Evolutionary conservation across 2,113 vertebrate species (phyloP).

Genomic region (Otocyon megalotis): DNA sequence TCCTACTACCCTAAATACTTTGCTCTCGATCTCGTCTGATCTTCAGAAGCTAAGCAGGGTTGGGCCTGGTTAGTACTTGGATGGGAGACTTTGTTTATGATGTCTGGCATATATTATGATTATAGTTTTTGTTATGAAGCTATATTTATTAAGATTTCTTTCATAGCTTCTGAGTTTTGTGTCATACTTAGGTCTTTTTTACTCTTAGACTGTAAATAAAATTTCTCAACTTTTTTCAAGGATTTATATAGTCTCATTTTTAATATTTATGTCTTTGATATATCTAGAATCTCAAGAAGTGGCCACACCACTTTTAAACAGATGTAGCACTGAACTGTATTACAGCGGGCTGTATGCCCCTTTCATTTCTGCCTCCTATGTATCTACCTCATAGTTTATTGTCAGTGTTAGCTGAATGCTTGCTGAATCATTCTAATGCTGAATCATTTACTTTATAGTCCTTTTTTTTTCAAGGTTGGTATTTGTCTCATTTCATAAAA

Average conservation of each 20-base stretch:
- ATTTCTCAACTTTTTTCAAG: not conserved
- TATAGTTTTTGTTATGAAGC: constrained; percentile 13
- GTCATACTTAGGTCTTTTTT: not conserved
- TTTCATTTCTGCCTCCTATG: not conserved
- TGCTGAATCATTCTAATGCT: not conserved
- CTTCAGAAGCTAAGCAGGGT: not conserved
- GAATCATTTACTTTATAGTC: not conserved
- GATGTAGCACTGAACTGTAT: not conserved
- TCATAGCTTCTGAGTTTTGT: not conserved
- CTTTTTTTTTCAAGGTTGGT: constrained; percentile 6
- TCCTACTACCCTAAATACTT: not conserved
- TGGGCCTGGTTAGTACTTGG: not conserved
- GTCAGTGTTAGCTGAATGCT: not conserved
- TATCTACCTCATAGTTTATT: not conserved
- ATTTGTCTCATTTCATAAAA: constrained; percentile 48
- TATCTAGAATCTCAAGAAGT: not conserved
- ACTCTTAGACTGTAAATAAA: not conserved
- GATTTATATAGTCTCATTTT: not conserved
- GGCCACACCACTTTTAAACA: not conserved
- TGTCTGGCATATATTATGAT: not conserved
- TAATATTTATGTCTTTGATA: not conserved
- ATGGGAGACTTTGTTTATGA: not conserved
- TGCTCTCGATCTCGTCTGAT: not conserved
- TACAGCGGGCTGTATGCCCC: not conserved
- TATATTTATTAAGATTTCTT: constrained; percentile 5